phyloP scores from a whole-genome alignment of 2,113 vertebrate species.

The Saccopteryx leptura region DNA sequence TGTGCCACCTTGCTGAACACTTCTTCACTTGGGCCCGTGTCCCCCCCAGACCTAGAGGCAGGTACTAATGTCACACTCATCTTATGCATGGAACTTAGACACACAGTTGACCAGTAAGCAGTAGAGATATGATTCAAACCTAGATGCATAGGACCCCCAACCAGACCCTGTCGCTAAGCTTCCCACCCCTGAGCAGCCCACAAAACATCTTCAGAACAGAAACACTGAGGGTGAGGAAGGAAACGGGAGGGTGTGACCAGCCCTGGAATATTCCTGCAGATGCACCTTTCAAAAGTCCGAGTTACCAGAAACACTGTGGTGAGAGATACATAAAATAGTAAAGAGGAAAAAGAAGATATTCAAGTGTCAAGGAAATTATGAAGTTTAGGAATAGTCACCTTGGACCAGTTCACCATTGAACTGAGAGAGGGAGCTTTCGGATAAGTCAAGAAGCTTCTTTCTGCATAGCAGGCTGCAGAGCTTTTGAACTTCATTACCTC shows the following conservation, averaged over 20 bases:
- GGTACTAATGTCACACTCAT: background rate
- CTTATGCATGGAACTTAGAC: background rate
- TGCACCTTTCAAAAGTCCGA: background rate
- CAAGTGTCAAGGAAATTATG: background rate
- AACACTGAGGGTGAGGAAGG: background rate
- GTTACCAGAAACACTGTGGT: background rate
- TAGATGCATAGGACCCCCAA: background rate
- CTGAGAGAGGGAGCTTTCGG: background rate
- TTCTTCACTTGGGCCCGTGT: background rate
- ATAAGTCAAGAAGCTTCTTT: background rate
- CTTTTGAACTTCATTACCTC: background rate
- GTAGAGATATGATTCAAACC: background rate
- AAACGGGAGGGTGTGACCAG: background rate
- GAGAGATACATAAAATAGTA: background rate
- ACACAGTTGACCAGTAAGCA: background rate
- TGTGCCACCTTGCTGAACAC: accelerated
- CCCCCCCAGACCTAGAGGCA: no score
- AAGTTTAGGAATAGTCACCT: background rate
- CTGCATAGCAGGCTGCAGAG: background rate
- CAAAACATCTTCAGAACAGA: background rate
- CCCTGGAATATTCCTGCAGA: background rate
- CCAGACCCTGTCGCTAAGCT: accelerated
- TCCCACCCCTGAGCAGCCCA: background rate
- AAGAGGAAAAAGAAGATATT: background rate
- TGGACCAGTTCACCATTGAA: background rate